A percentile compares a stretch with the other conserved stretches of the same genome.
These are phyloP conservation scores for Dendrolimus pini DNA, from an alignment of 2,888 invertebrate species.

Conservation along the genomic window DNA sequence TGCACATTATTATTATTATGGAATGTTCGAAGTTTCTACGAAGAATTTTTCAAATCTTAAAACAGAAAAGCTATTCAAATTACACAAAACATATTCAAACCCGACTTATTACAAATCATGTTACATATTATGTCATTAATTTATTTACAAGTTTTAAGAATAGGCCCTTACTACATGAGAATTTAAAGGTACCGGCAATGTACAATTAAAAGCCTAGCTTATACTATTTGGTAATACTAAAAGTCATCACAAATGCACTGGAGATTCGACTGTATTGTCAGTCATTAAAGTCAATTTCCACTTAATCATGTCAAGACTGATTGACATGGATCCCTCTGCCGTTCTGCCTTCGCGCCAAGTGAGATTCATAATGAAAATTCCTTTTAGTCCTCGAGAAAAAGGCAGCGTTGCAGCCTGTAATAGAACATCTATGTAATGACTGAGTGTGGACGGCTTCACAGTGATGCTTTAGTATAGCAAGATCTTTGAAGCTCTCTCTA, in stretches of 20 bases:
- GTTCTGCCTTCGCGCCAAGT: conserved; percentile 61
- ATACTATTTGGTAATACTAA: conserved; percentile 55
- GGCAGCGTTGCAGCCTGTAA: conserved; percentile 85
- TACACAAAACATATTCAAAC: background rate
- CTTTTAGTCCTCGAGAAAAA: conserved; percentile 87
- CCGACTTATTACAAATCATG: conserved; percentile 5
- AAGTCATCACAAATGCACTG: conserved; percentile 66
- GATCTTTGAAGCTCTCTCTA: conserved; percentile 78
- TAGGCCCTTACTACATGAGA: conserved; percentile 21
- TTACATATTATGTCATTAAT: conserved; percentile 3
- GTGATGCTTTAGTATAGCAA: conserved; percentile 81
- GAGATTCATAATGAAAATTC: conserved; percentile 85
- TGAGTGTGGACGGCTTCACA: conserved; percentile 82
- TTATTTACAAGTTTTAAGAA: conserved; percentile 5
- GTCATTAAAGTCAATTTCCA: conserved; percentile 11
- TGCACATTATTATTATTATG: conserved; percentile 43
- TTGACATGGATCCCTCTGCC: conserved; percentile 41
- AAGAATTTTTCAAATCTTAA: conserved; percentile 5
- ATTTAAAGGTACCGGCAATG: conserved; percentile 45
- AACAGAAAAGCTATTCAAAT: background rate
- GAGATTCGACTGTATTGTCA: conserved; percentile 25
- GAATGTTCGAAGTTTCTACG: conserved; percentile 54
- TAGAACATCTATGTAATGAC: conserved; percentile 85
- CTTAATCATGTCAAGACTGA: conserved; percentile 48
- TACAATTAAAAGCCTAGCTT: conserved; percentile 25